phyloP scores from a whole-genome alignment of 1,140 invertebrate genomes.

The Chironomus striatipennis region DNA sequence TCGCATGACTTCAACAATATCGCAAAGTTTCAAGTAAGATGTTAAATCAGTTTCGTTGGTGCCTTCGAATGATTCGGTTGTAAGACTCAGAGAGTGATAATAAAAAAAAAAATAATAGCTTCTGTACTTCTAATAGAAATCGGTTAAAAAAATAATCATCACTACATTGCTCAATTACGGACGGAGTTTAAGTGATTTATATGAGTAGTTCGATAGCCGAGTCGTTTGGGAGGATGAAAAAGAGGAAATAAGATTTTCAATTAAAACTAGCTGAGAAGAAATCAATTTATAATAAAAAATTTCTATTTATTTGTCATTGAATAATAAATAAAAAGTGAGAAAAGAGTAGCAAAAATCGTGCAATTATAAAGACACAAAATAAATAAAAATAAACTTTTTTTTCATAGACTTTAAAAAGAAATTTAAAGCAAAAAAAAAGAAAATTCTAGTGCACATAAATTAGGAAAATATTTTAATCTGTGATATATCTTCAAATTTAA shows the following conservation, averaged over 20 bases:
- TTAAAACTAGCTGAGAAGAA: background rate
- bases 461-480: background rate
- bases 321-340: background rate
- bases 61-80: slow-evolving; percentile 3
- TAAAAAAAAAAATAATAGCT: too few relatives aligned
- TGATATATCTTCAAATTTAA: background rate
- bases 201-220: background rate
- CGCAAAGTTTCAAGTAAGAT: background rate
- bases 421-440: background rate
- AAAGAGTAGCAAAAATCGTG: background rate
- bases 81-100: background rate
- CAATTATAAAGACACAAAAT: too few relatives aligned
- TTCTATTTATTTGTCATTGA: background rate
- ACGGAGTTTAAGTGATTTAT: background rate
- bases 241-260: background rate
- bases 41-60: background rate
- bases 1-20: background rate
- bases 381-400: too few relatives aligned
- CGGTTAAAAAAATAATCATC: background rate
- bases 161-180: background rate
- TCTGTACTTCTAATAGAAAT: background rate
- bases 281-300: background rate
- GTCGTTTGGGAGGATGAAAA: background rate
- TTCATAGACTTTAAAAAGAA: too few relatives aligned
- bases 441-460: background rate